Evolutionary conservation across 2,797 vertebrate species (phyloP).

Genomic region (Acrossocheilus wenchowensis): DNA sequence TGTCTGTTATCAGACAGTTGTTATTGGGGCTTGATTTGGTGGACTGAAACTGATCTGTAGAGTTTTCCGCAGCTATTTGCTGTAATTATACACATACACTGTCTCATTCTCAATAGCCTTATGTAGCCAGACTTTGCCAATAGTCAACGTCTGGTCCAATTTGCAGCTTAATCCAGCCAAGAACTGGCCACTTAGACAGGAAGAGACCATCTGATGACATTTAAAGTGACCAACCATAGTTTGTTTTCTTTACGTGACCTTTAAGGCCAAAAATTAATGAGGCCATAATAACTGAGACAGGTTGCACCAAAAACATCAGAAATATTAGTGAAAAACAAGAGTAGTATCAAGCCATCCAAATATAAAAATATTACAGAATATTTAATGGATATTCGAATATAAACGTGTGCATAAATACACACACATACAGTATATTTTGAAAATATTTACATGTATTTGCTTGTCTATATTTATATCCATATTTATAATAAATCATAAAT

Average conservation of each 20-base stretch:
- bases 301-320: not conserved
- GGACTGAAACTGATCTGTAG: conserved; percentile 5
- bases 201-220: conserved; percentile 29
- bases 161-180: conserved; percentile 15
- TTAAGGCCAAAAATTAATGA: not conserved
- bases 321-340: not conserved
- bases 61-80: not conserved
- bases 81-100: not conserved
- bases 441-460: too few relatives aligned
- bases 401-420: not conserved
- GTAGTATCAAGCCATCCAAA: not conserved
- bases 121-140: conserved; percentile 17
- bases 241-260: conserved; percentile 6
- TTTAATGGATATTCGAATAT: not conserved
- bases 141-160: not conserved
- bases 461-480: too few relatives aligned
- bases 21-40: not conserved
- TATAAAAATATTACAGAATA: not conserved
- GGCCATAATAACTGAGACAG: not conserved
- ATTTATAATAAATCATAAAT: too few relatives aligned
- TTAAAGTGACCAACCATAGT: conserved; percentile 18
- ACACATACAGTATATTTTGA: too few relatives aligned
- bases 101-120: not conserved
- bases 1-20: conserved; percentile 16
- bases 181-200: not conserved